Base-by-base conservation (phyloP, 2,113 vertebrate species). In the Pavo muticus region DNA sequence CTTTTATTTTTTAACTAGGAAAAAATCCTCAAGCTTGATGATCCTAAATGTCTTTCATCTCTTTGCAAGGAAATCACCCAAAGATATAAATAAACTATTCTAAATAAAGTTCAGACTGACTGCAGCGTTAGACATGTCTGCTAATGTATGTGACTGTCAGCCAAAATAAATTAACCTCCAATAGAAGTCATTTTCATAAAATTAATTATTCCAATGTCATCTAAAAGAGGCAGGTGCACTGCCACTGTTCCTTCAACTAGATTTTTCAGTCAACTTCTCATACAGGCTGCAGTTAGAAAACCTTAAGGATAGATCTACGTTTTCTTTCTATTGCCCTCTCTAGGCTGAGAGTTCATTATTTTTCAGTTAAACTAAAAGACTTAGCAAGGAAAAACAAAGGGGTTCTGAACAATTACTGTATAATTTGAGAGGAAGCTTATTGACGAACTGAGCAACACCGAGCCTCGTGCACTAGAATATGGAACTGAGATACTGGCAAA, bases 51-150 rank as follows among this genome's bases (percentile, higher is more conserved):
- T 80, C 81, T 92, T 93, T 88, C 63, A 72, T 79, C 64, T 82
- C 96, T 96, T 95, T 95, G 94, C 90, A 94, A 88, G 96, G 94
- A 97, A 97, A 96, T 97, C 96, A 97, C 96, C 87, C 91, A 71
- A 95, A 96, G 96, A 96, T 97, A 97, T 95, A 98, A 98, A 98
- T 97, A 97, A 96, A 97, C 90, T 87, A 73, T 69, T 96, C 97
- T 97, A 97, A 98, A 98, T 98, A 97, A 96, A 97, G 96, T 97
- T 93, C 87, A 70, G 83, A 83, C 95, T 70, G 52, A 87, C 95
- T 88, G 94, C 83, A 84, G 97, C 91, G 29, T 87, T 93, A 94
- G 91, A 79, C 94, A 57, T 94, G 60, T 95, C 97, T 95, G 74
- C 87, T 92, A 96, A 84, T 79, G 91, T 92, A 84, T 90, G 95